Conservation (phyloP, 2,797 vertebrate genomes). For the Bradypodion pumilum region DNA sequence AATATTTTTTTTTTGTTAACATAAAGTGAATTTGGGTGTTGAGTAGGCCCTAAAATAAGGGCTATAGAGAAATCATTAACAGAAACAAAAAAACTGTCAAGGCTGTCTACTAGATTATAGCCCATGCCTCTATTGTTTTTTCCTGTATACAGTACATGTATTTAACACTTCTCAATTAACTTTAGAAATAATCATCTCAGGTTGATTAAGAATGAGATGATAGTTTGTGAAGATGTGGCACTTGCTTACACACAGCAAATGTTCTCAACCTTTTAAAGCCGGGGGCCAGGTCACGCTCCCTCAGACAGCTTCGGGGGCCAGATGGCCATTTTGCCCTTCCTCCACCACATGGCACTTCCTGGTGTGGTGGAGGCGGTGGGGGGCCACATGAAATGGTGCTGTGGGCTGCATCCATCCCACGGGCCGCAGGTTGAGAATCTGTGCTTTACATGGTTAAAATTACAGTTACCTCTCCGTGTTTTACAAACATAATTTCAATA, state of each 20-base stretch:
- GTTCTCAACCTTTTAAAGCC: too few species aligned
- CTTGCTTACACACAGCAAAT: background rate
- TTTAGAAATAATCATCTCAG: background rate
- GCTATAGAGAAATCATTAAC: background rate
- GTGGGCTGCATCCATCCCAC: too few species aligned
- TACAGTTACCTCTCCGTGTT: background rate
- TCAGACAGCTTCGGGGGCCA: too few species aligned
- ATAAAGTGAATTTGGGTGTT: background rate
- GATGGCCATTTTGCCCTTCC: too few species aligned
- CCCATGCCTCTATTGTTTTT: background rate
- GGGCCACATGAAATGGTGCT: too few species aligned
- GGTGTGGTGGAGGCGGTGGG: too few species aligned
- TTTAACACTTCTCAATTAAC: background rate
- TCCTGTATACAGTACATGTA: background rate
- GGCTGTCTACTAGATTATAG: background rate
- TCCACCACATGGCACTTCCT: too few species aligned
- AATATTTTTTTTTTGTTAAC: slow-evolving; percentile 45
- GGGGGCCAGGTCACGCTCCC: too few species aligned
- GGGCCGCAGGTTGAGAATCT: too few species aligned
- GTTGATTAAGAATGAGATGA: background rate
- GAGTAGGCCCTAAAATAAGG: background rate
- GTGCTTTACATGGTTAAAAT: too few species aligned
- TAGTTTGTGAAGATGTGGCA: background rate
- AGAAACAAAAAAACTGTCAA: slow-evolving; percentile 12
- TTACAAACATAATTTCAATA: background rate